Base-by-base conservation (phyloP, 2,113 vertebrate species). In the Xenopus laevis region DNA sequence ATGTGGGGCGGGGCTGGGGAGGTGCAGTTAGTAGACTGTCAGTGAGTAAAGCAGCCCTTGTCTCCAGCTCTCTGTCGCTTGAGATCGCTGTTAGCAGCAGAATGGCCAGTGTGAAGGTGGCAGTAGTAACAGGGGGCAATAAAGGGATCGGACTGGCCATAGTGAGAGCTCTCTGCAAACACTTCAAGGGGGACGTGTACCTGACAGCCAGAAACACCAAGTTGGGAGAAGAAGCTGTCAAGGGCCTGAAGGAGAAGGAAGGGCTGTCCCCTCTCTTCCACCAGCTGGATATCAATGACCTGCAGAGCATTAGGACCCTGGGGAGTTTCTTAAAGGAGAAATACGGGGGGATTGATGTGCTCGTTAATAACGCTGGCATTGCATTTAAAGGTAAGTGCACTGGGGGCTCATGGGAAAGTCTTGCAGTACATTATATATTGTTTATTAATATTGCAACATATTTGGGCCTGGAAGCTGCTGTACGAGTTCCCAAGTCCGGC, bases 341-440 rank as follows among this genome's bases (percentile, higher is more conserved):
- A 53, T 96, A 97, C 0, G 93, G 94, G 40, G 96, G 96, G 0
- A 77, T 98, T 77, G 89, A 98, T 0, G 89, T 98, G 65, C 91
- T 98, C 47, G 20, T 98, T 79, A 98, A 97, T 81, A 98, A 98
- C 0, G 95, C 95, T 0, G 94, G 86, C 4, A 96, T 98, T 0
- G 95, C 94, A 4, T 97, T 96, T 77, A 91, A 94, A 94, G 79
- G 95, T 50, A 15, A 50, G 47, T 50, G 33, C 33, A 6, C 23
- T 2, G 23, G 23, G 23, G 23, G 23, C 23, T n/a, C n/a, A n/a
- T n/a, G n/a, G n/a, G n/a, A n/a, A n/a, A n/a, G n/a, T n/a, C n/a
- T 6, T 4, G 33, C 6, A 7, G 33, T 40, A 27, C 23, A 27
- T 27, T 2, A 27, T 27, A 27, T 4, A 27, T 27, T 27, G 2